Base-by-base conservation (phyloP, 1,140 invertebrate genomes). In the Aplysia californica region DNA sequence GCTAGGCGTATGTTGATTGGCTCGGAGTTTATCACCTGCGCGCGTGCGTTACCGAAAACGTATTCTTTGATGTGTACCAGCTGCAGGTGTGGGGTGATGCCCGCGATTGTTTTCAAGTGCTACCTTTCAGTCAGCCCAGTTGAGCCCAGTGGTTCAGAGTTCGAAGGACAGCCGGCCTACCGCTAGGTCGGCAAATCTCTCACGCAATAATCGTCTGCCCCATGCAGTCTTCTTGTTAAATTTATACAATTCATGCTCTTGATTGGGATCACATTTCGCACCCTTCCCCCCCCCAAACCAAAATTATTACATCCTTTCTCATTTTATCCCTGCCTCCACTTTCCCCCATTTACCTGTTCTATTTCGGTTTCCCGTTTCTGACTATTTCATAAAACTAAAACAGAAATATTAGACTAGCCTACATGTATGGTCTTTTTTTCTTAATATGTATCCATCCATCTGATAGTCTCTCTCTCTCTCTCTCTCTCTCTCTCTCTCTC, bases 31-130 rank as follows among this genome's bases (percentile, higher is more conserved):
- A 36, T 59, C 70, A 73, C 70, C 70, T 73, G 70, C 70, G 70
- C 56, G 56, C n/a, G n/a, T 73, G 70, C 70, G 41, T 73, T 61
- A 61, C 35, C 35, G 58, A 61, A 73, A 39, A n/a, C 35, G 3
- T 15, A 10, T 72, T 26, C 55, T 73, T 73, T 73, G 70, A 73
- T 61, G 70, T 73, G 56, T 38, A 18, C 35, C 5, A 21, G 2
- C n/a, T 61, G 70, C 70, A 73, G 70, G 70, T 73, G 70, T 70
- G 21, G 5, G 58, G 58, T 29, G 58, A 23, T 23, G 58, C 31
- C 21, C 21, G 58, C 58, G 31, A 23, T 59, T 21, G 21, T 15
- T 15, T 23, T 59, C n/a, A 50, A 15, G 44, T 15, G n/a, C 10
- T 50, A n/a, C 10, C n/a, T 50, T 15, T 50, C n/a, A 50, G 10